These are phyloP conservation scores for Vulpes lagopus DNA, from an alignment of 2,113 vertebrate species.

Conservation along the genomic window DNA sequence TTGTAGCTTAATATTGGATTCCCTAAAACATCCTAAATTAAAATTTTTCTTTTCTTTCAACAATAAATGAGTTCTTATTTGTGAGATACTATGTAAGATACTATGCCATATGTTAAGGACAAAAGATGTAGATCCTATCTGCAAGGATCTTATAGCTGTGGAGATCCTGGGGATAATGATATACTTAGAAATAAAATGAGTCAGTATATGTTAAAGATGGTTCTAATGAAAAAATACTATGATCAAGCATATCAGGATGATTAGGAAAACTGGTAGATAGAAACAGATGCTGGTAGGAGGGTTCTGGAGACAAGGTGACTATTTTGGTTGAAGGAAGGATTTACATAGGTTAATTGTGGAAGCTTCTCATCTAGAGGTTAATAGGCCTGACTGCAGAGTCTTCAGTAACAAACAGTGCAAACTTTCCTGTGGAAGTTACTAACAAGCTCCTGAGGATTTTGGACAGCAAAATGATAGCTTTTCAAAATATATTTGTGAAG, in stretches of 20 bases:
- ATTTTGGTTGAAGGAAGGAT: neutral
- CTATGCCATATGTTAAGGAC: neutral
- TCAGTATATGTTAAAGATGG: neutral
- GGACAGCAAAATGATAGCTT: neutral
- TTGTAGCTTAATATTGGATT: neutral
- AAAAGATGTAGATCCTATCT: neutral
- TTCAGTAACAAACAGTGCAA: neutral
- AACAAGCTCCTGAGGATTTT: neutral
- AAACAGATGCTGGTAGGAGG: neutral
- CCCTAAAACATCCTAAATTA: constrained; percentile 9
- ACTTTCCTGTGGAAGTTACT: neutral
- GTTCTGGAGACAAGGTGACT: neutral
- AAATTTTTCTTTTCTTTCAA: constrained; percentile 31
- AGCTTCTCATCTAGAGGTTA: neutral
- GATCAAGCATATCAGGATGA: neutral
- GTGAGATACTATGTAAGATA: neutral
- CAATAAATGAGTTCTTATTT: neutral
- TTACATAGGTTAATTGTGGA: neutral
- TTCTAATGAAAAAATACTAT: neutral
- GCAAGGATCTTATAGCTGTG: neutral
- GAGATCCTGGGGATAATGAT: neutral
- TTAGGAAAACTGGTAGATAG: neutral
- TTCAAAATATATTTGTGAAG: constrained; percentile 26
- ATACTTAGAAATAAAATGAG: neutral
- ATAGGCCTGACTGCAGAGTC: neutral